phyloP scores from a whole-genome alignment of 2,113 vertebrate genomes.

The Alethe castanea region DNA sequence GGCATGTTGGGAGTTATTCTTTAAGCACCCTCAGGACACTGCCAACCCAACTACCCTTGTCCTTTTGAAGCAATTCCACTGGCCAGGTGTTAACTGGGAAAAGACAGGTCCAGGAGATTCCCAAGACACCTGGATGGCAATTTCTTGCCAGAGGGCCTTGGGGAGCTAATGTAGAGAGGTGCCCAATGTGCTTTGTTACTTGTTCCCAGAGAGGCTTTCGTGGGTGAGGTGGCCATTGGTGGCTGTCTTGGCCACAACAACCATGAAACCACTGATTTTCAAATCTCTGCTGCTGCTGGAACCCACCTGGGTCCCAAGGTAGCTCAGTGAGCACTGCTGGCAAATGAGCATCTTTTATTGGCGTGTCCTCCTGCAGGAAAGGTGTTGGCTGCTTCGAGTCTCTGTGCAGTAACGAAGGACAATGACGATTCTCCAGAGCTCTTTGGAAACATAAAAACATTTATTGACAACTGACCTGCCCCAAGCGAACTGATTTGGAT shows the following conservation, averaged over 20 bases:
- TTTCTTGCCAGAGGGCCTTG: neutral
- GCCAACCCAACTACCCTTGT: neutral
- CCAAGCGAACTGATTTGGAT: neutral
- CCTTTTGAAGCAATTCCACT: neutral
- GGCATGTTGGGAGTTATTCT: neutral
- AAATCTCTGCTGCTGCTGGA: neutral
- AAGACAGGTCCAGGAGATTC: neutral
- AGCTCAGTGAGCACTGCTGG: neutral
- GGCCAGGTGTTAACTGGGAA: neutral
- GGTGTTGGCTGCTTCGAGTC: neutral
- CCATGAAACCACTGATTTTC: neutral
- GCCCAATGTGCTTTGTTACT: neutral
- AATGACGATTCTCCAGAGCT: neutral
- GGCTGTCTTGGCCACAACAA: rapidly evolving
- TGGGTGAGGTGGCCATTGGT: neutral
- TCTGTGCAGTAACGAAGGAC: neutral
- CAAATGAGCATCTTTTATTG: neutral
- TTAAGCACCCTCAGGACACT: neutral
- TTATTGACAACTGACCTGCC: neutral
- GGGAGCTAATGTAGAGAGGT: neutral
- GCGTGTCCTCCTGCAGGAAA: rapidly evolving
- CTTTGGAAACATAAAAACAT: neutral
- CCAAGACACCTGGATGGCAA: neutral
- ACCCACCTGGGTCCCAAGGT: neutral
- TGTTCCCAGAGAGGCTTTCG: neutral